phyloP scores from a whole-genome alignment of 2,113 vertebrate genomes.

The Oncorhynchus nerka region DNA sequence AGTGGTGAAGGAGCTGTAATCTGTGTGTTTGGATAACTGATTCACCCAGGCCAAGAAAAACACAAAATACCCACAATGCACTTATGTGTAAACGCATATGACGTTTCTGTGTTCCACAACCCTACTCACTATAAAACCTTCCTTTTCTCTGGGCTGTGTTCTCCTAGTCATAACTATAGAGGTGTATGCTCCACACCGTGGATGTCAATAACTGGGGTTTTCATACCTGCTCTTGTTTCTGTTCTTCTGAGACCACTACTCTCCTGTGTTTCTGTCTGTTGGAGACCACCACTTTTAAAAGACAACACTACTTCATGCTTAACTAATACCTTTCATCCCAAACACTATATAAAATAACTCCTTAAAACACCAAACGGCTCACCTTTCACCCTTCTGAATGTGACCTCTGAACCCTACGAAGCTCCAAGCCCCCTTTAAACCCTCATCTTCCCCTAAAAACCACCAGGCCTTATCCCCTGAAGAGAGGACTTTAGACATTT shows the following conservation, averaged over 20 bases:
- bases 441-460: constrained; percentile 12
- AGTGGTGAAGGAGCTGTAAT: not conserved
- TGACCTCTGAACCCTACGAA: constrained; percentile 76
- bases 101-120: not conserved
- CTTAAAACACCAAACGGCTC: constrained; percentile 79
- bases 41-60: constrained; percentile 5
- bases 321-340: constrained; percentile 83
- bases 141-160: not conserved
- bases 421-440: constrained; percentile 49
- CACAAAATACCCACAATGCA: constrained; percentile 7
- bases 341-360: constrained; percentile 82
- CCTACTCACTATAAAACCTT: not conserved
- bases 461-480: constrained; percentile 35
- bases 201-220: not conserved
- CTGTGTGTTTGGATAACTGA: not conserved
- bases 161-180: constrained; percentile 1
- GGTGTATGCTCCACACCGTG: not conserved
- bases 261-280: constrained; percentile 2
- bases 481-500: constrained; percentile 45
- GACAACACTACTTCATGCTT: constrained; percentile 55
- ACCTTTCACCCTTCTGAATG: constrained; percentile 72
- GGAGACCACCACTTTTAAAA: constrained; percentile 28
- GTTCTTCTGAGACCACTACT: not conserved
- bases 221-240: not conserved
- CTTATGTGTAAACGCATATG: not conserved